phyloP scores from a whole-genome alignment of 2,113 vertebrate genomes.

The Scalopus aquaticus region DNA sequence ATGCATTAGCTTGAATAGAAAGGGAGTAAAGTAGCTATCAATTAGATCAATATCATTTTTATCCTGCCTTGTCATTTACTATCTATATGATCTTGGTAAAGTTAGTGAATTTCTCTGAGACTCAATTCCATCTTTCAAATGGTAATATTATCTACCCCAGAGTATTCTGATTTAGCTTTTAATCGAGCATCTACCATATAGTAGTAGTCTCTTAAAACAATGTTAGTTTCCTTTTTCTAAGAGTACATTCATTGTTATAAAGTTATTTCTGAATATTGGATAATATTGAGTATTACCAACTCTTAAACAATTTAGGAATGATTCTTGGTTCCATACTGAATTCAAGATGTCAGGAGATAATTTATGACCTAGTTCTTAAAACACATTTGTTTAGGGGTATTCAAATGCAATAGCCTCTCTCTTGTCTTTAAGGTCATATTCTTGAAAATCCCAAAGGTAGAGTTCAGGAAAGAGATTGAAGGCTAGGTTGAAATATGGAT shows the following conservation, averaged over 20 bases:
- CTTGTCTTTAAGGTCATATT: neutral
- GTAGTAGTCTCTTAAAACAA: neutral
- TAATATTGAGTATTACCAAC: neutral
- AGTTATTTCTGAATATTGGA: conserved; percentile 41
- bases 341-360: neutral
- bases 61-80: neutral
- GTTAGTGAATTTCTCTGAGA: neutral
- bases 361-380: neutral
- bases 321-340: neutral
- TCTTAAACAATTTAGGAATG: neutral
- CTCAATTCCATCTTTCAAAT: conserved; percentile 17
- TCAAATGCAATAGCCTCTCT: neutral
- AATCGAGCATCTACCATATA: neutral
- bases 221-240: conserved; percentile 7
- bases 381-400: neutral
- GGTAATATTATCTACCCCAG: neutral
- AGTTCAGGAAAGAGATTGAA: neutral
- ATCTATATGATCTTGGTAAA: neutral
- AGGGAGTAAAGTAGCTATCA: neutral
- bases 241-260: neutral
- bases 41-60: neutral
- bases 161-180: neutral
- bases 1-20: neutral
- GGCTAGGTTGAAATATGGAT: neutral
- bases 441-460: neutral